Base-by-base conservation (phyloP, 2,797 vertebrate genomes). In the Ctenosaura bakeri region DNA sequence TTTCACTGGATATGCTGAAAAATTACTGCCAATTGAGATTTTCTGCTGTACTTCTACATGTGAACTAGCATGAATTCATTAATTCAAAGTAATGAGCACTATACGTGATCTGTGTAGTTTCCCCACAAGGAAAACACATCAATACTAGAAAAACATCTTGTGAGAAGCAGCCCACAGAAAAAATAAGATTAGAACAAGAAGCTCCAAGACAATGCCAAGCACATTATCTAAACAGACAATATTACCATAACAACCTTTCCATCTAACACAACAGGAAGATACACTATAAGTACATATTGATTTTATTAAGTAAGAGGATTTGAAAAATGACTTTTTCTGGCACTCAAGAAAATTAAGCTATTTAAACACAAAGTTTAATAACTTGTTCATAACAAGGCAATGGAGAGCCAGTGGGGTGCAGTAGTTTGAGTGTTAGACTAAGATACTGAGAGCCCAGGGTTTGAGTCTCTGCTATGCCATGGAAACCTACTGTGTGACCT, bases 141-240 rank as follows among this genome's bases (percentile, higher is more conserved):
- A n/a, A 29, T 76, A 16, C 16, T 59, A 26, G 14, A 86, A 56
- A 74, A 38, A 38, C 26, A 78, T 32, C 20, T 79, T 87, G 32
- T 52, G 38, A 66, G 59, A 79, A 79, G 20, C 20, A 79, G 76
- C 22, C 42, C 13, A 29, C 20, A 50, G 9, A 79, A 29, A 91
- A 93, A 91, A 85, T 54, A 0, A 77, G 0, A 62, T 4, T 85
- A 32, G 74, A 1, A 79, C 1, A 20, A 66, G 62, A 29, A 91
- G 69, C 20, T 83, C 64, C 1, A 82, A 83, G 24, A 79, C 85
- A 86, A 77, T 56, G 18, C 26, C 89, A 85, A 93, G 56, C 52
- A n/a, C 22, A 81, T 4, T 52, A 74, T 50, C 78, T 90, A 38
- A 20, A 6, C 0, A 88, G 86, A 18, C 0, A 1, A 56, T 52